phyloP scores from a whole-genome alignment of 2,113 vertebrate genomes.

The Anhinga anhinga region DNA sequence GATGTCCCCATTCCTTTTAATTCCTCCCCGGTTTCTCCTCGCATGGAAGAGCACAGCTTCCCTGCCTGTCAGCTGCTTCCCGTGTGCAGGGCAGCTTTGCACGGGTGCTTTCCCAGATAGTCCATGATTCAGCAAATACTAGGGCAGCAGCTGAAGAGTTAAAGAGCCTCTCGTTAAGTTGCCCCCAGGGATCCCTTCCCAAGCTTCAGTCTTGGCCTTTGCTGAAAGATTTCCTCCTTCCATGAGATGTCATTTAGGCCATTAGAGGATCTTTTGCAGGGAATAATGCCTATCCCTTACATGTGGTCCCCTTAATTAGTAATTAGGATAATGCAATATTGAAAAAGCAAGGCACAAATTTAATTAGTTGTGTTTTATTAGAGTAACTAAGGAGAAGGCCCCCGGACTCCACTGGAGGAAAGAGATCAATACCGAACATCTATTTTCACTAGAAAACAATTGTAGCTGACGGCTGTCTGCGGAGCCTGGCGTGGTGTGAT shows the following conservation, averaged over 20 bases:
- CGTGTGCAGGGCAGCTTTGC: fast-evolving
- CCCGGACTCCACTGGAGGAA: background rate
- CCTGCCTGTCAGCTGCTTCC: background rate
- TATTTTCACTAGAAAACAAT: constrained; percentile 61
- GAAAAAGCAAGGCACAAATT: constrained; percentile 17
- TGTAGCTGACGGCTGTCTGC: background rate
- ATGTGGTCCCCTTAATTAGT: constrained; percentile 18
- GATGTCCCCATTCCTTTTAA: background rate
- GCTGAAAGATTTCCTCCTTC: constrained; percentile 48
- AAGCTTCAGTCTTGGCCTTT: background rate
- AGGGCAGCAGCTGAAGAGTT: background rate
- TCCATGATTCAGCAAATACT: background rate
- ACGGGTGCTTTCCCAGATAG: fast-evolving
- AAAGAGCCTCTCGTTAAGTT: background rate
- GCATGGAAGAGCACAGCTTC: fast-evolving
- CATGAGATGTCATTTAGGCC: background rate
- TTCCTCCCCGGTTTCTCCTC: background rate
- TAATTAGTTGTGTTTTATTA: constrained; percentile 53
- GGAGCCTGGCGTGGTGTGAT: background rate
- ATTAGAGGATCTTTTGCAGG: constrained; percentile 29
- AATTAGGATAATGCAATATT: constrained; percentile 19
- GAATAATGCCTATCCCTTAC: background rate
- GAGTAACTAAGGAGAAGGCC: constrained; percentile 55
- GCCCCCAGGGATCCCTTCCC: background rate
- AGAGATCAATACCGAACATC: constrained; percentile 39